Evolutionary conservation across 2,888 invertebrate species (phyloP), one percentile per base, ranked within the genome.

Genomic region (Dryococelus australis): DNA sequence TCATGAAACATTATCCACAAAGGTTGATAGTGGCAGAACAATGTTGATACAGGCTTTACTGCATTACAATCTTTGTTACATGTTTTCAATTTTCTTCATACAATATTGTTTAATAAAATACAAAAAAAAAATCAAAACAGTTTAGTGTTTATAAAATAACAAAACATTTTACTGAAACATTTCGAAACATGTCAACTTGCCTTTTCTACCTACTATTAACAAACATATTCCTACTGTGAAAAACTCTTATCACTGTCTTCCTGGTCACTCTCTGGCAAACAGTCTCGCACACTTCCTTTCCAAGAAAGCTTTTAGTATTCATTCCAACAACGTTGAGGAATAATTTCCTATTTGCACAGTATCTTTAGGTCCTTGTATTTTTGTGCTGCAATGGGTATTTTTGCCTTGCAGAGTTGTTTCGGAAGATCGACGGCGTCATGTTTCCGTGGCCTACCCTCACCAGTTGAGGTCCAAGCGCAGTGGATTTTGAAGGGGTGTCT

Each of bases 191-290:
- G 12, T 6, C 12, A 47, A 47, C 47, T 9, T 12, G 12, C 47
- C 12, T 6, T 9, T 47, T 47, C 12, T 12, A 12, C 6, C 47
- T 47, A 47, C 12, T 47, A 47, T 47, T 47, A 12, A 6, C 47
- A 47, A 47, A 6, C 12, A 12, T 9, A 47, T 9, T 9, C 47
- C 12, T 47, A 47, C 12, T 79, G 27, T 16, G 16, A 79, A 16
- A 79, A 26, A 27, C 79, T 79, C 12, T 81, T 26, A 81, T 81
- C 81, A 81, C 16, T 16, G 20, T 81, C 81, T 81, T 81, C 81
- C 27, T 81, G 9, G 20, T 81, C 81, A 20, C 16, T 81, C 12
- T 35, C 35, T 35, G 81, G 81, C 20, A 81, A 27, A 27, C 81
- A 81, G 20, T 81, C 81, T 26, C 35, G 4, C 28, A 35, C 81